Conservation (phyloP, 2,113 vertebrate species). For the Macaca nemestrina region DNA sequence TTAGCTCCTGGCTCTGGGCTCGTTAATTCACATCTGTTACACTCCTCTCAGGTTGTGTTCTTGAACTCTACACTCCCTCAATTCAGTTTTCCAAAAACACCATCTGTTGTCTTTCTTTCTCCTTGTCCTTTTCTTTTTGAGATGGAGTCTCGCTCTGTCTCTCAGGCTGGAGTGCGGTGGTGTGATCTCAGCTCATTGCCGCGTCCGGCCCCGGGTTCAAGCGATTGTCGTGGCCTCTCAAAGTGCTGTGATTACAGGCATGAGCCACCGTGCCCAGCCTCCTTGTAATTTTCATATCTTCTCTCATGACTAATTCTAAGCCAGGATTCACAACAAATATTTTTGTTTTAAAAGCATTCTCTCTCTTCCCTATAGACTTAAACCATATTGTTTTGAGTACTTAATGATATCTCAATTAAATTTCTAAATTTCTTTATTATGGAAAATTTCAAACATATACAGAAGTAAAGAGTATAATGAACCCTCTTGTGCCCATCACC, state of each 20-base stretch:
- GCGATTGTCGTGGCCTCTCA: too few species aligned
- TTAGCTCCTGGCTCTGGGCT: not conserved
- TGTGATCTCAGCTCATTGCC: too few species aligned
- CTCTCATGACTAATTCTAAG: constrained; percentile 12
- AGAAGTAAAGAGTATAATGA: not conserved
- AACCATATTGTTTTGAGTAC: not conserved
- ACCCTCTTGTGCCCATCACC: not conserved
- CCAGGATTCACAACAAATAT: not conserved
- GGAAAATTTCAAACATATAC: constrained; percentile 24
- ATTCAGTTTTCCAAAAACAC: constrained; percentile 8
- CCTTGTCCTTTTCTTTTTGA: too few species aligned
- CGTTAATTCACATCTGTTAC: not conserved
- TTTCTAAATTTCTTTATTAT: not conserved
- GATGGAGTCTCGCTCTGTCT: too few species aligned
- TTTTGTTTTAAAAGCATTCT: constrained; percentile 40
- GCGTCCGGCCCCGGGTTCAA: too few species aligned
- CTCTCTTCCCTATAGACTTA: not conserved
- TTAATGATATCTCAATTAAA: not conserved
- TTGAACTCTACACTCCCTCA: not conserved
- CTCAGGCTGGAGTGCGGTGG: too few species aligned
- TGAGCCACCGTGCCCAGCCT: too few species aligned
- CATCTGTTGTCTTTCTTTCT: not conserved
- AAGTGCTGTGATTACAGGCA: too few species aligned
- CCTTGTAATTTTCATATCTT: not conserved
- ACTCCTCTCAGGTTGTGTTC: not conserved